Conservation (phyloP, 1,140 invertebrate genomes). For the Acromyrmex echinatior region DNA sequence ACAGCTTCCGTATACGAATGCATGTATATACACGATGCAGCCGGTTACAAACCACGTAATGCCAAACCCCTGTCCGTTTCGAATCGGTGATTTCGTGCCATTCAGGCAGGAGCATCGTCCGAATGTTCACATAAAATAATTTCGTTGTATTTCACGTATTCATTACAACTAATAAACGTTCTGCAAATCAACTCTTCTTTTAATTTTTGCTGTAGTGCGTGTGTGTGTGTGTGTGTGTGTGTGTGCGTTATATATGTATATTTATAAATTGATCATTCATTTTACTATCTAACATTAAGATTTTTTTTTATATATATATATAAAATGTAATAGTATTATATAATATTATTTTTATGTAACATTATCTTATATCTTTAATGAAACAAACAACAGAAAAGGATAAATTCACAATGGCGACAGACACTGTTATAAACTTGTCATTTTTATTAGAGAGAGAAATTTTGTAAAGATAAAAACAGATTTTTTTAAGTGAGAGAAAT, state of each 20-base stretch:
- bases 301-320: neutral
- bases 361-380: neutral
- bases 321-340: neutral
- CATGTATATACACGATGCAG: slow-evolving; percentile 37
- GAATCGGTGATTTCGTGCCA: slow-evolving; percentile 70
- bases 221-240: too few species aligned
- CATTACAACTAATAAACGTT: slow-evolving; percentile 18
- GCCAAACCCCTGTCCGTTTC: slow-evolving; percentile 66
- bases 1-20: slow-evolving; percentile 39
- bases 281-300: neutral
- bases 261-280: neutral
- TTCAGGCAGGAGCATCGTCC: slow-evolving; percentile 59
- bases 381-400: neutral
- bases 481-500: neutral
- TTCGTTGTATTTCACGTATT: slow-evolving; percentile 24
- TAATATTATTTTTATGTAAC: neutral
- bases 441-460: neutral
- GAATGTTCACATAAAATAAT: slow-evolving; percentile 70
- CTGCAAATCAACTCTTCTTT: neutral
- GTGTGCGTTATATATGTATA: neutral
- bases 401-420: neutral
- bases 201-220: neutral
- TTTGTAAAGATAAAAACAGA: neutral
- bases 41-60: slow-evolving; percentile 76
- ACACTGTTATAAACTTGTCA: neutral